These are phyloP conservation scores for Pogonognathellus flavescens DNA, from an alignment of 1,140 invertebrate species.

Conservation along the genomic window DNA sequence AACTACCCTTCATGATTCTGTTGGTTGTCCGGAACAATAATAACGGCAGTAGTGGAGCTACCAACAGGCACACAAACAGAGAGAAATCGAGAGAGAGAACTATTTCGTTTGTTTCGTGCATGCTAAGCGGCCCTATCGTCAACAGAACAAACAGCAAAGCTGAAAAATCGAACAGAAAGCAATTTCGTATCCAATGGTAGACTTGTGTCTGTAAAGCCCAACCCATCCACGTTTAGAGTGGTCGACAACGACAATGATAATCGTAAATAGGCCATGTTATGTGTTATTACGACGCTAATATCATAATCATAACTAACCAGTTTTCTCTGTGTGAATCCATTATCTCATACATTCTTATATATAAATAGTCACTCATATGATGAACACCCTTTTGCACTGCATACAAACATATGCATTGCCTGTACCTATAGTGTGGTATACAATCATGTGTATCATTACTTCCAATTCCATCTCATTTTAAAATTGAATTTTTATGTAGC, in stretches of 20 bases:
- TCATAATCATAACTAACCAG: neutral
- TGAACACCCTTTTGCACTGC: too few relatives aligned
- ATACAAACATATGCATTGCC: too few relatives aligned
- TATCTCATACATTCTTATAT: neutral
- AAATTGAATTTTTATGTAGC: too few relatives aligned
- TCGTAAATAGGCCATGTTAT: constrained; percentile 41
- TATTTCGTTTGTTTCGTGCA: constrained; percentile 23
- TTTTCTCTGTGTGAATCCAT: neutral
- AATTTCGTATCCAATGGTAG: constrained; percentile 33
- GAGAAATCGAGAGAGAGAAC: neutral
- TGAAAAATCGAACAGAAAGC: constrained; percentile 34
- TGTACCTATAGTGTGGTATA: too few relatives aligned
- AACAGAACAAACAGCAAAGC: constrained; percentile 20
- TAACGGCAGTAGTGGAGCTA: too few relatives aligned
- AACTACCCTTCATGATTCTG: constrained; percentile 34
- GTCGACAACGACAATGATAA: neutral
- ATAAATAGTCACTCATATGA: too few relatives aligned
- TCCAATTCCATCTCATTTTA: too few relatives aligned
- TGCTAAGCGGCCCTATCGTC: constrained; percentile 10
- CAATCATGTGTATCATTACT: too few relatives aligned
- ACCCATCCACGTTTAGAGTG: constrained; percentile 8
- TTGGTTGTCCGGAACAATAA: neutral
- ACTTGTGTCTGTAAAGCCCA: constrained; percentile 7
- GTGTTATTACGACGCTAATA: too few relatives aligned
- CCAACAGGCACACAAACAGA: too few relatives aligned